Evolutionary conservation across 2,888 invertebrate genomes (phyloP).

Genomic region (Exocentrus adspersus): DNA sequence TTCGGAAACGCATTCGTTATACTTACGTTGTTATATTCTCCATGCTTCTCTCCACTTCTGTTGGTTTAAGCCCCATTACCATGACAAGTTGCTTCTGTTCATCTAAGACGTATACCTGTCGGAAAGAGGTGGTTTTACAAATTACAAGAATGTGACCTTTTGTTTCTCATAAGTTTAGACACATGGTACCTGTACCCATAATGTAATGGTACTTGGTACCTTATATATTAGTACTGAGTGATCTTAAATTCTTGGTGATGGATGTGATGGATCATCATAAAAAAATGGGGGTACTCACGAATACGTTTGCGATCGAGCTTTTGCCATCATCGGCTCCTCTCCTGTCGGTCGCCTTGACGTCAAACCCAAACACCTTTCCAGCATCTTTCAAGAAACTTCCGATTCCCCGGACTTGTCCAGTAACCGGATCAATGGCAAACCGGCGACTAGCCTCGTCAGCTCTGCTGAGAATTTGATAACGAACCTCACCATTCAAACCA

Average conservation of each 20-base stretch:
- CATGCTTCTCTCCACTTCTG: constrained; percentile 77
- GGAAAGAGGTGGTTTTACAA: too few relatives aligned
- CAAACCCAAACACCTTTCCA: constrained; percentile 84
- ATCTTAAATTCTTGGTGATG: too few relatives aligned
- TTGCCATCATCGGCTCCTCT: constrained; percentile 83
- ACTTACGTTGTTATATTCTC: constrained; percentile 75
- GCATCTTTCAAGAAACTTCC: constrained; percentile 75
- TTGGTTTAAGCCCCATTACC: constrained; percentile 79
- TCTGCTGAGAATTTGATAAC: constrained; percentile 77
- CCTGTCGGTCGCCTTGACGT: constrained; percentile 87
- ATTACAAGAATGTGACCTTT: too few relatives aligned
- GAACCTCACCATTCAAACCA: constrained; percentile 81
- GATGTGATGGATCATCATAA: too few relatives aligned
- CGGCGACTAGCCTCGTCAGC: constrained; percentile 76
- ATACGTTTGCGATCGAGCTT: constrained; percentile 86
- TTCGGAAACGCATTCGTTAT: constrained; percentile 22
- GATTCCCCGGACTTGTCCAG: constrained; percentile 80
- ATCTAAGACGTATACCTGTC: constrained; percentile 82
- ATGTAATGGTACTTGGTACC: too few relatives aligned
- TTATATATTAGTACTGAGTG: too few relatives aligned
- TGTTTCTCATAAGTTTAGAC: too few relatives aligned
- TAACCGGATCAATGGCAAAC: constrained; percentile 80
- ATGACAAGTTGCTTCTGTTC: constrained; percentile 83
- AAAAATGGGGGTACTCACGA: constrained; percentile 78
- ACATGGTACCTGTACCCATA: too few relatives aligned